Evolutionary conservation across 1,140 invertebrate genomes (phyloP).

Genomic region (Drosophila pallidifrons): DNA sequence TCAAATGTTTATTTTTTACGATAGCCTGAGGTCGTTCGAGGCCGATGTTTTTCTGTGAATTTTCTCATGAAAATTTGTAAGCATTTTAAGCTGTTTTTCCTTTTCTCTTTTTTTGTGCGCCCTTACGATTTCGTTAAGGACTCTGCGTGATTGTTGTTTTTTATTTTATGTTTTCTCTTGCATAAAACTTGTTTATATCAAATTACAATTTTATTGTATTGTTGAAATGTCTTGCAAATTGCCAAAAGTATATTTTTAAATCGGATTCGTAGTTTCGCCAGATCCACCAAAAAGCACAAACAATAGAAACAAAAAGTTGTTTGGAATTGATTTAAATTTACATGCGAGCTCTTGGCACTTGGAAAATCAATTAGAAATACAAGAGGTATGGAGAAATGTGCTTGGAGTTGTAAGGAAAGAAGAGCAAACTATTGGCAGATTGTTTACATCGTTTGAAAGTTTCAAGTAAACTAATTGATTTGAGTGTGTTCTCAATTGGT

Average conservation of each 20-base stretch:
- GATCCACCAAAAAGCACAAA: conserved; percentile 7
- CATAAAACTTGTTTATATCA: conserved; percentile 73
- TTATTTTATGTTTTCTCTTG: conserved; percentile 33
- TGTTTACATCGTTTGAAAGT: background rate
- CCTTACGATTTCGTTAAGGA: conserved; percentile 3
- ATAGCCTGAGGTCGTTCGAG: conserved; percentile 65
- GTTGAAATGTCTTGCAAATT: conserved; percentile 49
- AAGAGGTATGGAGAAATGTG: background rate
- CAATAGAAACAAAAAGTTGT: background rate
- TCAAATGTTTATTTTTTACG: conserved; percentile 76
- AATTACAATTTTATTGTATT: conserved; percentile 76
- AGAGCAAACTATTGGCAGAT: background rate
- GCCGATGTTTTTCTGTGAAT: conserved; percentile 3
- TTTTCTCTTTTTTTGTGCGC: background rate
- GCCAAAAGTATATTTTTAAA: conserved; percentile 57
- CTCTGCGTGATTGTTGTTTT: conserved; percentile 9
- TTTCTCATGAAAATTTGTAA: conserved; percentile 67
- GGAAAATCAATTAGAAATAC: background rate
- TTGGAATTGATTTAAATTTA: conserved; percentile 17
- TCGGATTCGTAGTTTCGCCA: conserved; percentile 49
- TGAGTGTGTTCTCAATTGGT: background rate
- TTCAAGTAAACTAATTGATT: background rate
- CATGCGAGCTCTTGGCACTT: background rate
- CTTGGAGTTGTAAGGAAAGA: too few relatives aligned
- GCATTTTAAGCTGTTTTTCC: conserved; percentile 61